These are phyloP conservation scores for Sphaerophoria taeniata DNA, from an alignment of 2,888 invertebrate species.

Conservation along the genomic window DNA sequence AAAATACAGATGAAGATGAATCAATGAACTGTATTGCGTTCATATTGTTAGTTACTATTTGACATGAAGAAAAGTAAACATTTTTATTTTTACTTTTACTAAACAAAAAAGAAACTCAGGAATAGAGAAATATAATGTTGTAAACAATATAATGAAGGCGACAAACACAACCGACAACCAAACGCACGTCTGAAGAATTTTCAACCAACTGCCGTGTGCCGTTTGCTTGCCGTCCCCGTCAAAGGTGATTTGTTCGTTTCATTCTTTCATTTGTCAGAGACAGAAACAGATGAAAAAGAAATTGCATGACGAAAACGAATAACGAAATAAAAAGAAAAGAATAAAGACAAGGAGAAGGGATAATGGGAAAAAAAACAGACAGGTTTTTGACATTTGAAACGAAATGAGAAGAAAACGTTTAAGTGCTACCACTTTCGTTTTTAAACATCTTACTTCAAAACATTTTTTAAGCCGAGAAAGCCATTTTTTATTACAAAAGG, in stretches of 20 bases:
- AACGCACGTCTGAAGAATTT: constrained; percentile 54
- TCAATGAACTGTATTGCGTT: constrained; percentile 44
- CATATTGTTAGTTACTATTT: constrained; percentile 33
- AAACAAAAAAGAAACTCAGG: constrained; percentile 32
- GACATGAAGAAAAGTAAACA: constrained; percentile 14
- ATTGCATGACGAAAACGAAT: background rate
- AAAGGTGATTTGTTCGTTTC: constrained; percentile 7
- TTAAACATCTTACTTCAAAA: too few species aligned
- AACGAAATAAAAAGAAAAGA: background rate
- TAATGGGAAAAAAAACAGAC: background rate
- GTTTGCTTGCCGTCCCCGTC: background rate
- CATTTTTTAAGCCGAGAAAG: too few species aligned
- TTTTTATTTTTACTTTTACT: constrained; percentile 3
- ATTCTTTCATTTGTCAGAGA: background rate
- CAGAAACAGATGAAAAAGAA: background rate
- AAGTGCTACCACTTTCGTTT: background rate
- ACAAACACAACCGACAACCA: constrained; percentile 62
- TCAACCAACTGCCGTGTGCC: constrained; percentile 29
- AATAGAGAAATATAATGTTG: constrained; percentile 62
- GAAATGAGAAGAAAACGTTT: background rate
- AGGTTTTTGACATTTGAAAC: constrained; percentile 22
- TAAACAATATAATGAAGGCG: constrained; percentile 64
- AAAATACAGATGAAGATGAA: constrained; percentile 9
- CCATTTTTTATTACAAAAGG: too few species aligned
- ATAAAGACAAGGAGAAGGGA: background rate